These are phyloP conservation scores for Mamestra brassicae DNA, from an alignment of 2,888 invertebrate species.

Conservation along the genomic window DNA sequence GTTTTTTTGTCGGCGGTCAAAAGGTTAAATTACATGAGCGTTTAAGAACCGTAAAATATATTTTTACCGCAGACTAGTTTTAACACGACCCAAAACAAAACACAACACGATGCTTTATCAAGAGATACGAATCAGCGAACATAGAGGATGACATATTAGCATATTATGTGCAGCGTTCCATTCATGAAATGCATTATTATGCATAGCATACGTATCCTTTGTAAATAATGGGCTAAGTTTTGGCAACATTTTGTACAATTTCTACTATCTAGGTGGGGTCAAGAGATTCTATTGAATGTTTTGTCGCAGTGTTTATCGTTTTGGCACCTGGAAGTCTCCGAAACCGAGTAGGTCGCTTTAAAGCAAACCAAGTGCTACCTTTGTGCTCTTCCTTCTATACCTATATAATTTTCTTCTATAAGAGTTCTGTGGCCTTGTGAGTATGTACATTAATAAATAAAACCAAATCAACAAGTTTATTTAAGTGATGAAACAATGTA, in stretches of 20 bases:
- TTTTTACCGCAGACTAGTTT: neutral
- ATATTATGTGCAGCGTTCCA: conserved; percentile 40
- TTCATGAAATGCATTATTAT: conserved; percentile 49
- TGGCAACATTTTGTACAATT: conserved; percentile 38
- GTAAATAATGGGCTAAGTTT: conserved; percentile 40
- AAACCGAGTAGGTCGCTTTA: neutral
- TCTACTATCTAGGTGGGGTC: neutral
- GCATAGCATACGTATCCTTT: conserved; percentile 41
- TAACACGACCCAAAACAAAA: conserved; percentile 17
- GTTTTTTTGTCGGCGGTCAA: too few relatives aligned
- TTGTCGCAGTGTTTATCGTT: neutral
- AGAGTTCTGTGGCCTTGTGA: too few relatives aligned
- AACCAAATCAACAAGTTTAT: too few relatives aligned
- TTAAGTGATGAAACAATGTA: too few relatives aligned
- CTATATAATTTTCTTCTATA: too few relatives aligned
- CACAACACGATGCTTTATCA: conserved; percentile 10
- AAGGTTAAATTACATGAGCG: neutral
- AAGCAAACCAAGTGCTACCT: too few relatives aligned
- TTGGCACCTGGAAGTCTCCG: neutral
- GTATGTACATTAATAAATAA: too few relatives aligned
- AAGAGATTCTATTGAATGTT: conserved; percentile 8
- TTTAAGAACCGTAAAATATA: neutral
- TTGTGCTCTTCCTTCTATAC: too few relatives aligned
- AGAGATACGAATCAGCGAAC: conserved; percentile 39
- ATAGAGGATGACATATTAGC: conserved; percentile 46